Percentiles rank a stretch among this genome's conserved stretches.
Evolutionary conservation across 2,113 vertebrate genomes (phyloP).

Genomic region (Microtus pennsylvanicus): DNA sequence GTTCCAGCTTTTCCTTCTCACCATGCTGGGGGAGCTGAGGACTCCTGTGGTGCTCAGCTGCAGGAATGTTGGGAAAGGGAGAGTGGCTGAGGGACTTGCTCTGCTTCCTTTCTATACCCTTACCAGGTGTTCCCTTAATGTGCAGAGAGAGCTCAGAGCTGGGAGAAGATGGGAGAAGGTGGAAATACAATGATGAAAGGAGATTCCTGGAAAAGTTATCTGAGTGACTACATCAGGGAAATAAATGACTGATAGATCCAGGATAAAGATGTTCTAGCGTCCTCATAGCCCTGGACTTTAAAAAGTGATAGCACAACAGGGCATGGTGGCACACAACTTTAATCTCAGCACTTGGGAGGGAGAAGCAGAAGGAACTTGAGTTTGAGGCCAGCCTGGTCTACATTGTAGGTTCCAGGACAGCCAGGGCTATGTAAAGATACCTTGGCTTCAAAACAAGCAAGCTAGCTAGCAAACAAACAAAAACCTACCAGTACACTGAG

Average conservation of each 20-base stretch:
- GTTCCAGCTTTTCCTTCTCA: neutral
- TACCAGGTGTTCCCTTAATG: too few relatives aligned
- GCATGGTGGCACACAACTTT: neutral
- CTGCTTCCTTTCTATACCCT: too few relatives aligned
- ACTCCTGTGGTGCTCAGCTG: too few relatives aligned
- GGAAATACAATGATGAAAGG: too few relatives aligned
- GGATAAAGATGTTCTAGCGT: neutral
- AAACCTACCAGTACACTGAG: rapidly evolving
- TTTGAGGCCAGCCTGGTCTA: neutral
- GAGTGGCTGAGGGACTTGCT: too few relatives aligned
- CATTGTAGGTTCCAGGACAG: neutral
- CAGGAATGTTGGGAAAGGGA: too few relatives aligned
- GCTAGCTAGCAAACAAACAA: too few relatives aligned
- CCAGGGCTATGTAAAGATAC: too few relatives aligned
- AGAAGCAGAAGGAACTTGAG: neutral
- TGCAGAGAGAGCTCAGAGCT: too few relatives aligned
- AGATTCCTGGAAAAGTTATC: neutral
- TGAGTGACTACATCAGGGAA: neutral
- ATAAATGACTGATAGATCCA: neutral
- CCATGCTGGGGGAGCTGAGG: too few relatives aligned
- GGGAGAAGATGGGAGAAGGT: too few relatives aligned
- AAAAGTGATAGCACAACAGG: neutral
- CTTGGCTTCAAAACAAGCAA: neutral
- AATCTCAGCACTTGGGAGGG: too few relatives aligned
- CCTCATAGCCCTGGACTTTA: neutral